Base-by-base conservation (phyloP, 2,113 vertebrate genomes). In the Dolichotis patagonum region DNA sequence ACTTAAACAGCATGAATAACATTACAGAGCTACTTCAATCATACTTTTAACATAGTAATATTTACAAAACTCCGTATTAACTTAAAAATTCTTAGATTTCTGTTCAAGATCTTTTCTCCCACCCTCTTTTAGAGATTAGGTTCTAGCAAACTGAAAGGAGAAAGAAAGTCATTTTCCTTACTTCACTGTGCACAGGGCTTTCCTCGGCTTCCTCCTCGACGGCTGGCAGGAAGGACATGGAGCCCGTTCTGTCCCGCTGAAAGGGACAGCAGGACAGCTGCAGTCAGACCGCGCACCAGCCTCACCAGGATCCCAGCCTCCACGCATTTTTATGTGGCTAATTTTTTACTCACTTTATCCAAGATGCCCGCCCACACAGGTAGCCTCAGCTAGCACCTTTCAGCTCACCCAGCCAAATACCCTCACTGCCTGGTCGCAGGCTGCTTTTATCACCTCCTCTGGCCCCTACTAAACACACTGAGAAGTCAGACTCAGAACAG, bases 201-300 rank as follows among this genome's bases (percentile, higher is more conserved):
- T 99, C 99, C 94, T 99, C 99, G 4, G 65, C 97, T 91, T 99
- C 99, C 93, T 99, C 99, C 94, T 97, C 88, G 46, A 99, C 92
- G 6, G 98, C 98, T 75, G 99, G 98, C 0, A 99, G 97, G 97
- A 98, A 91, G 69, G 94, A 97, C 93, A 98, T 5, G 86, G 98
- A 85, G 89, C 98, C 97, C 92, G 87, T 97, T 96, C 98, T 98
- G 96, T 97, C 97, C 69, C 97, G 0, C 99, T 99, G 98, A 28
- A 98, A 96, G 86, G 75, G 38, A 96, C 9, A 97, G 52, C 20
- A 97, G 96, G 3, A 97, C 0, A 93, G 35, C 71, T 35, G 84
- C 13, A 73, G 94, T 1, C 12, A 14, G 52, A 41, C 91, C 96
- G 95, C 56, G 13, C 7, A 4, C 43, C 75, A 26, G 1, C 19